Percentiles rank a stretch among this genome's conserved stretches.
phyloP scores from a whole-genome alignment of 2,888 invertebrate genomes.

The Melinaea marsaeus region DNA sequence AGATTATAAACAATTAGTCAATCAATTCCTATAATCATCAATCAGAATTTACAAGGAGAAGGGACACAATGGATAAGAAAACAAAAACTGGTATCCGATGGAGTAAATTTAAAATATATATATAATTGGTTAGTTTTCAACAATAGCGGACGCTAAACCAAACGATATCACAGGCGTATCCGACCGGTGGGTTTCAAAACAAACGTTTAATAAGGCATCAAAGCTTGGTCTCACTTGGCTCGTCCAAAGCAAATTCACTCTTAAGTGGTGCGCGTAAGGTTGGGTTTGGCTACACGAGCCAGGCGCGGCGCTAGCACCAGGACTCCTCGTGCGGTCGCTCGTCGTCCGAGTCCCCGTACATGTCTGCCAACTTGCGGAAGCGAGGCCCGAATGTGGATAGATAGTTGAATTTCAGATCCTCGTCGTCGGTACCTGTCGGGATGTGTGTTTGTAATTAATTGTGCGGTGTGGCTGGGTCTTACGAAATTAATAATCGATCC shows the following conservation, averaged over 20 bases:
- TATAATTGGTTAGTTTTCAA: not conserved
- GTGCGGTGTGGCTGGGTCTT: too few relatives aligned
- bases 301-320: constrained; percentile 84
- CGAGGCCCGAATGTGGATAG: constrained; percentile 96
- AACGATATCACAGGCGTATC: constrained; percentile 49
- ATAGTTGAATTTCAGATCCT: constrained; percentile 95
- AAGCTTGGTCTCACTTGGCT: constrained; percentile 39
- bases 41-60: too few relatives aligned
- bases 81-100: constrained; percentile 9
- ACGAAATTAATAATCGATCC: constrained; percentile 13
- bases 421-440: constrained; percentile 87
- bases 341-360: constrained; percentile 96
- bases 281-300: constrained; percentile 66
- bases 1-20: not conserved
- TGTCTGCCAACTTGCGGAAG: constrained; percentile 94
- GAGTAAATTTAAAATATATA: not conserved
- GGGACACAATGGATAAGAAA: not conserved
- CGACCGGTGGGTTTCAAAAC: constrained; percentile 47
- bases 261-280: constrained; percentile 40
- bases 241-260: constrained; percentile 37
- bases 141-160: constrained; percentile 16
- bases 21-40: not conserved
- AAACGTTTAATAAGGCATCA: constrained; percentile 61
- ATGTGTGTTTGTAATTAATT: too few relatives aligned
- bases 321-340: constrained; percentile 88